phyloP scores from a whole-genome alignment of 2,888 invertebrate species.

The Cheilosia soror region DNA sequence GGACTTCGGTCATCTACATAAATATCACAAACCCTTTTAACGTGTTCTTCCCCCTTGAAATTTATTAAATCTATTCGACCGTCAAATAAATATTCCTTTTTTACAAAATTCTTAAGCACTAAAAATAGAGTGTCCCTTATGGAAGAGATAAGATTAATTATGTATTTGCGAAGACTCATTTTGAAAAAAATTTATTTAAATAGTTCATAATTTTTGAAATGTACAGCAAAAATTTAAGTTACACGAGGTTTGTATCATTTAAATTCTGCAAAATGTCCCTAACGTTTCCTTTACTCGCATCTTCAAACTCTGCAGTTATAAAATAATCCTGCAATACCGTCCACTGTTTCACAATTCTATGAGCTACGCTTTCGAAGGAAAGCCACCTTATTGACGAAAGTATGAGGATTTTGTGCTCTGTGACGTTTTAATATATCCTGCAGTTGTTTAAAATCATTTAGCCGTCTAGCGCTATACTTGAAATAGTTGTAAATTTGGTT shows the following conservation, averaged over 20 bases:
- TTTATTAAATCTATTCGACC: too few relatives aligned
- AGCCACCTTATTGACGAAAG: conserved; percentile 12
- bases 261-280: neutral
- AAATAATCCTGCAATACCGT: neutral
- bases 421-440: neutral
- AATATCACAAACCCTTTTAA: too few relatives aligned
- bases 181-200: neutral
- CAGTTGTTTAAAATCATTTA: conserved; percentile 14
- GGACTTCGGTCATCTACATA: too few relatives aligned
- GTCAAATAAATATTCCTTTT: too few relatives aligned
- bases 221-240: neutral
- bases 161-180: neutral
- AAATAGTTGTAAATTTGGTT: neutral
- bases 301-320: neutral
- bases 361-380: neutral
- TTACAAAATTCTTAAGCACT: too few relatives aligned
- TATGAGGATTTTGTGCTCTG: conserved; percentile 9
- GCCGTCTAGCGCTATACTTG: neutral
- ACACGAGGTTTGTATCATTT: neutral
- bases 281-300: neutral
- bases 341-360: neutral
- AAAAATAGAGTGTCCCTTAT: neutral
- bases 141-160: neutral
- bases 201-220: neutral
- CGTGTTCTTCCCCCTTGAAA: too few relatives aligned